Conservation (phyloP, 2,797 vertebrate genomes). For the Harpagifer antarcticus region DNA sequence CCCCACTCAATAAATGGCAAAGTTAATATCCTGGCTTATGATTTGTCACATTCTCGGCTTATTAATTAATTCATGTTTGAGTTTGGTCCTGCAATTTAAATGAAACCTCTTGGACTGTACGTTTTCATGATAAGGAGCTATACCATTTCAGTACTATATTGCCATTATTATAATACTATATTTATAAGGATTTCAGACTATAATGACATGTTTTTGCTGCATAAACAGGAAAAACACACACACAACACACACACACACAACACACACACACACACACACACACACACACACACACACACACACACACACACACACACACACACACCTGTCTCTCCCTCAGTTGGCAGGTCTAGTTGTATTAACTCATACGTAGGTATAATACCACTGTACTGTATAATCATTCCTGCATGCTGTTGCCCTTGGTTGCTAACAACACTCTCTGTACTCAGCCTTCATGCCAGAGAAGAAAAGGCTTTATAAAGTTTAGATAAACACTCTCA, state of each 20-base stretch:
- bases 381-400: conserved; percentile 14
- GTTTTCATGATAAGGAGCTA: not conserved
- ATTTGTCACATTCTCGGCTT: not conserved
- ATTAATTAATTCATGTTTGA: not conserved
- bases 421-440: conserved; percentile 63
- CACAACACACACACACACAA: not conserved
- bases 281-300: conserved; percentile 2
- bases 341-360: conserved; percentile 33
- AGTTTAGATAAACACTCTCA: conserved; percentile 39
- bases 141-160: not conserved
- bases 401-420: conserved; percentile 43
- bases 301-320: conserved; percentile 16
- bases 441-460: conserved; percentile 13
- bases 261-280: not conserved
- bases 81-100: not conserved
- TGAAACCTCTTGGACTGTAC: not conserved
- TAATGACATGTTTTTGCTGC: not conserved
- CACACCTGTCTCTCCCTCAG: conserved; percentile 10
- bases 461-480: conserved; percentile 34
- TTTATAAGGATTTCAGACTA: conserved; percentile 1
- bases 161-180: not conserved
- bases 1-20: no score
- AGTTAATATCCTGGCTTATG: not conserved
- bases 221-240: no score
- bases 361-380: conserved; percentile 26